Percentiles rank a stretch among this genome's conserved stretches.
These are phyloP conservation scores for Setophaga kirtlandii DNA, from an alignment of 2,113 vertebrate species.

Conservation along the genomic window DNA sequence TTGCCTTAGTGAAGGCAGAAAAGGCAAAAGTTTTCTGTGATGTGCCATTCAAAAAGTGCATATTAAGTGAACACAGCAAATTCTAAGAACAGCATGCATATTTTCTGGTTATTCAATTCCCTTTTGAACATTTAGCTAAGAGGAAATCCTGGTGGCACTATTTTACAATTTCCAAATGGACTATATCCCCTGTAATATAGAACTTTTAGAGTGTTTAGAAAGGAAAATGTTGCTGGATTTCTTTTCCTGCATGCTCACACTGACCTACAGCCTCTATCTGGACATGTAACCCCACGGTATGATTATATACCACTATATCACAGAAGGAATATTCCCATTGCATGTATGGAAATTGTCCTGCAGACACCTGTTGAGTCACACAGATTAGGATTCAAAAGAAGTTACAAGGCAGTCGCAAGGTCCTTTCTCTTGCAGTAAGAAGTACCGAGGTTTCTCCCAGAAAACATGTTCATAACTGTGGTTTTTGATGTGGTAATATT, in stretches of 20 bases:
- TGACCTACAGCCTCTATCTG: neutral
- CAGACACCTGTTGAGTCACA: neutral
- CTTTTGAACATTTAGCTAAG: neutral
- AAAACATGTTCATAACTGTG: neutral
- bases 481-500: neutral
- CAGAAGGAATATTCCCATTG: neutral
- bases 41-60: neutral
- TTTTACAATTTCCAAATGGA: neutral
- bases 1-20: neutral
- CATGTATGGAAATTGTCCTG: neutral
- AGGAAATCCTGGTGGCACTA: neutral
- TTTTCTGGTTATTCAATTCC: neutral
- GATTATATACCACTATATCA: fast-evolving
- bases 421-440: neutral
- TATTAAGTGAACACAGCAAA: neutral
- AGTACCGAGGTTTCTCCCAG: neutral
- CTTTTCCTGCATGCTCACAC: neutral
- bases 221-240: neutral
- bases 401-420: neutral
- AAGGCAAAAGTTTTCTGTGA: neutral
- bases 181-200: neutral
- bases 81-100: neutral
- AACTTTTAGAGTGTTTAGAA: neutral
- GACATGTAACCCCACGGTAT: neutral
- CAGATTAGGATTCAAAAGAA: neutral